Base-by-base conservation (phyloP, 2,888 invertebrate species). In the Gari tellinella region DNA sequence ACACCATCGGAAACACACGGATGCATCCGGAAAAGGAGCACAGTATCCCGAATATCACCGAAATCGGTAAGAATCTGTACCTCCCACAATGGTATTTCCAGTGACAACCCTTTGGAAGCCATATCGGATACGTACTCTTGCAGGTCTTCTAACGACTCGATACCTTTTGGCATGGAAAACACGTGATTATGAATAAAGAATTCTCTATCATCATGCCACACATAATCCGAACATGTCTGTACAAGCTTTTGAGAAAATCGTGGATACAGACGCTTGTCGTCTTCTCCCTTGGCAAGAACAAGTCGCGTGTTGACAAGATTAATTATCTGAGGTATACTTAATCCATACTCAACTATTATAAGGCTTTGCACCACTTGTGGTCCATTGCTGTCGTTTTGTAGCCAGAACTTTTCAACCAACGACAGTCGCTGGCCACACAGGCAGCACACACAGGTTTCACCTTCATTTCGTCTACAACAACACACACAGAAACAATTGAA, bases 1-100 rank as follows among this genome's bases (percentile, higher is more conserved):
- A 93, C 92, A 14, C 94, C 94, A 84, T 94, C 94, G 0, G 93
- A 92, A 37, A 94, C 84, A 69, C 93, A 92, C 49, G 93, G 93
- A 83, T 94, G 94, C 43, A 93, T 91, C 1, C 94, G 86, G 45
- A 94, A 87, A 49, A 93, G 87, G 8, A 93, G 88, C 41, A 93
- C 90, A 0, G 93, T 92, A 73, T 93, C 93, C 63, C 90, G 85
- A 2, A 83, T 83, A 23, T 90, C 88, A 4, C 92, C 92, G 76
- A 91, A 93, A 69, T 92, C 90, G 2, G 91, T 89, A 14, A 94
- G 78, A 7, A 94, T 91, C 56, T 93, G 92, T 38, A 94, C 89
- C 83, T 94, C 93, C 94, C 94, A 94, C 8, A 94, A 90, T 0
- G 94, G 93, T 60, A 90, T 90, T 21, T 92, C 91, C 17, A 86